Base-by-base conservation (phyloP, 2,888 invertebrate genomes). In the Therioaphis trifolii region DNA sequence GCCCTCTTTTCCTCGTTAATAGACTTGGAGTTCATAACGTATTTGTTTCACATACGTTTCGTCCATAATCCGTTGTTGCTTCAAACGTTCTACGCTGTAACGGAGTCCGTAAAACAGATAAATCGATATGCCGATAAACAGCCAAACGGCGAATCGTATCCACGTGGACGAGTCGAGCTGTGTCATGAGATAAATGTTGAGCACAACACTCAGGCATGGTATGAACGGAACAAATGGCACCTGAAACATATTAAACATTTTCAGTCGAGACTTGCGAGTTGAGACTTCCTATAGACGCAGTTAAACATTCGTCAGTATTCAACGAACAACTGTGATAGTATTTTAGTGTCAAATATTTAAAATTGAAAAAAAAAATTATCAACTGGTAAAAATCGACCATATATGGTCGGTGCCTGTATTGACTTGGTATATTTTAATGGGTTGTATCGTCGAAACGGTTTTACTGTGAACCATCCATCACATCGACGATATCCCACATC, bases 21-120 rank as follows among this genome's bases (percentile, higher is more conserved):
- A 78, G 0, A 66, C 77, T 52, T 78, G 66, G 35, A 68, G 49
- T 12, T 78, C 77, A 3, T 78, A 78, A 79, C 78, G 68, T 69
- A 68, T 79, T 43, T 52, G 68, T 27, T 69, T 79, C 78, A 79
- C 40, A 69, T 79, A 79, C 68, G 78, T 27, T n/a, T 79, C 69
- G 1, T 79, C 68, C n/a, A 27, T 0, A 0, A 24, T 27, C 24
- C 78, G 55, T 2, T 52, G 68, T 0, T 69, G 52, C 15, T 71
- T 80, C 49, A 72, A 46, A 21, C 74, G 63, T n/a, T 82, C 82
- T 11, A 91, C 89, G 84, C 96, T 96, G 88, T 96, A 90, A 55
- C 91, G 89, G 80, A 97, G 92, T 69, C 97, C 96, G 88, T 97
- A 97, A 85, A 90, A 88, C 89, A 97, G 95, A 89, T 97, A 97